These are phyloP conservation scores for Podarcis raffonei DNA, from an alignment of 2,113 vertebrate species.

Conservation along the genomic window DNA sequence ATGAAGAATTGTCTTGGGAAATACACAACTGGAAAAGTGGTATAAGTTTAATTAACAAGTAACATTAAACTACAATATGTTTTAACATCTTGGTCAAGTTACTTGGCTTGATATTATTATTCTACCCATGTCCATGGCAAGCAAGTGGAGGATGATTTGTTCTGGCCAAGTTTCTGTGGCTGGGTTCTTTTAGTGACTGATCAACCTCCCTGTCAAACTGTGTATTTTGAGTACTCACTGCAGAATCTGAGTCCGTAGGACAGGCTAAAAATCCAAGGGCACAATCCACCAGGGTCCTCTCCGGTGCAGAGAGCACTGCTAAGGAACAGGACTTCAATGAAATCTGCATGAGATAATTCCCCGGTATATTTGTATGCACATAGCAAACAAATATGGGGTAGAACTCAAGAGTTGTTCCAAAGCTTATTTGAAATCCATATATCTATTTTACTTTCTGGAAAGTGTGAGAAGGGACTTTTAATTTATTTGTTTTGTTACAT, in stretches of 20 bases:
- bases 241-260: neutral
- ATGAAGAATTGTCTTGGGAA: neutral
- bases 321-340: too few relatives aligned
- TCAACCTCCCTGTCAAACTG: neutral
- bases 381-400: neutral
- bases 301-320: neutral
- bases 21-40: neutral
- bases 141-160: neutral
- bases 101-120: constrained; percentile 26
- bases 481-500: too few relatives aligned
- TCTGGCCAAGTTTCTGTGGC: neutral
- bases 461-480: neutral
- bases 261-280: neutral
- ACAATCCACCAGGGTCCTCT: neutral
- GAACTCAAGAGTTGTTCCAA: neutral
- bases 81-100: constrained; percentile 8
- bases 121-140: neutral
- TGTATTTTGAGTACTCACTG: neutral
- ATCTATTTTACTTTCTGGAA: neutral
- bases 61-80: neutral
- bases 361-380: neutral
- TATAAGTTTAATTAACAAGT: neutral
- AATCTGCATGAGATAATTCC: neutral
- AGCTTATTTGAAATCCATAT: neutral
- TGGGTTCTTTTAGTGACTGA: neutral